Conservation (phyloP, 2,888 invertebrate genomes). For the Flexamia atlantica region DNA sequence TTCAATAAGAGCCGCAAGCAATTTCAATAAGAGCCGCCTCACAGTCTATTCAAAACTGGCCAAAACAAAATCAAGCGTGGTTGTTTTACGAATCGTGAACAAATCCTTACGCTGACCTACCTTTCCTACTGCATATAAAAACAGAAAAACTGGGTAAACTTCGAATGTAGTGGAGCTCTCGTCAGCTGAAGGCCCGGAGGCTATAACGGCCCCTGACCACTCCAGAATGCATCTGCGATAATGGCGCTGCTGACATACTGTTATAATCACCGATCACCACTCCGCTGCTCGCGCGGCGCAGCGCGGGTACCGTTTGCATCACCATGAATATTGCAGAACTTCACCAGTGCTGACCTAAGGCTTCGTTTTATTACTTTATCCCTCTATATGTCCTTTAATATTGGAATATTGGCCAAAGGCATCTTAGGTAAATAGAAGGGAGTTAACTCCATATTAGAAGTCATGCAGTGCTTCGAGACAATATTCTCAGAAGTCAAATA, state of each 20-base stretch:
- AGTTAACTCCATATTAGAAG: too few relatives aligned
- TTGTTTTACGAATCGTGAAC: neutral
- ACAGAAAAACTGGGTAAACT: neutral
- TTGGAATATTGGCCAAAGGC: too few relatives aligned
- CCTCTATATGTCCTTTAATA: too few relatives aligned
- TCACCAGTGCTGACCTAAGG: too few relatives aligned
- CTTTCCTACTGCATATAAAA: neutral
- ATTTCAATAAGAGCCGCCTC: too few relatives aligned
- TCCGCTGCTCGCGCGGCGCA: neutral
- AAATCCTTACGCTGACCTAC: neutral
- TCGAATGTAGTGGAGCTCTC: neutral
- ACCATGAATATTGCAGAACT: too few relatives aligned
- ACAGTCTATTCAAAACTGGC: too few relatives aligned
- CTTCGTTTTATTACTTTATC: too few relatives aligned
- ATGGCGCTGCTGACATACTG: neutral
- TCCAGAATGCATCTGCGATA: slow-evolving; percentile 2
- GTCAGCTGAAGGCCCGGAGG: neutral
- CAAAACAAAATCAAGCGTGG: neutral
- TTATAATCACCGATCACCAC: slow-evolving; percentile 24
- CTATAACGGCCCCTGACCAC: slow-evolving; percentile 36
- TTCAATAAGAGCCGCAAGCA: too few relatives aligned
- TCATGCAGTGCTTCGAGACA: too few relatives aligned
- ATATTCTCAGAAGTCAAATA: too few relatives aligned
- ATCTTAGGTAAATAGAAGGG: too few relatives aligned
- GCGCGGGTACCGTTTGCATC: neutral